phyloP scores from a whole-genome alignment of 2,888 invertebrate species.

The Lepas anatifera region DNA sequence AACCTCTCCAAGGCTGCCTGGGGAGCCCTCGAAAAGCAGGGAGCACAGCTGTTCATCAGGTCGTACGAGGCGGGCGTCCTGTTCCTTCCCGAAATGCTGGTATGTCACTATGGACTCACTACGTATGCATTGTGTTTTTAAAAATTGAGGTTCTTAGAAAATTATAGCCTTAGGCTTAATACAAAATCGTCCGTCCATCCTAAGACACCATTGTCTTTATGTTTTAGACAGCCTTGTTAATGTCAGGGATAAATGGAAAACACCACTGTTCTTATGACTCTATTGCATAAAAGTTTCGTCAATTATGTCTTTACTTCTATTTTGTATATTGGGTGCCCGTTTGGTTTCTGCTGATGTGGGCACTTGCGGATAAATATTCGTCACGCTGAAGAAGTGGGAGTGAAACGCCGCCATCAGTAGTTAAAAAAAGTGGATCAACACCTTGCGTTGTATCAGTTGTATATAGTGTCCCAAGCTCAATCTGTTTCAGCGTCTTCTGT shows the following conservation, averaged over 20 bases:
- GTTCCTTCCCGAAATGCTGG: conserved; percentile 49
- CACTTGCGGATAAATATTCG: too few species aligned
- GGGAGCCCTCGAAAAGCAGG: conserved; percentile 56
- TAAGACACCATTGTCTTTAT: background rate
- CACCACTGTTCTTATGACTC: background rate
- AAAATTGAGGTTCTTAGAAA: background rate
- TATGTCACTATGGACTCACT: background rate
- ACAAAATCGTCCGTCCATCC: background rate
- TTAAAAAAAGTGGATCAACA: too few species aligned
- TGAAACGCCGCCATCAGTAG: too few species aligned
- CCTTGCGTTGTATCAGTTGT: too few species aligned
- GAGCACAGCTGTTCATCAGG: conserved; percentile 49
- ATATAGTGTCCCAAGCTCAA: too few species aligned
- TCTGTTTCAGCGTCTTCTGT: too few species aligned
- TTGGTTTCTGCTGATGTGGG: too few species aligned
- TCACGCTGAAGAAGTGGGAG: too few species aligned
- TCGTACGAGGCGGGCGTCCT: conserved; percentile 88
- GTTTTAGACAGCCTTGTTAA: background rate
- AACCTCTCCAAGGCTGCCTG: conserved; percentile 97
- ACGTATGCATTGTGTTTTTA: background rate
- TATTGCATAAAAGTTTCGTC: background rate
- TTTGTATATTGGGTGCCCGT: too few species aligned
- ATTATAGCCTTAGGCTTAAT: background rate
- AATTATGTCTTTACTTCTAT: too few species aligned
- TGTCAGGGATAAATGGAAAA: background rate